Conservation (phyloP, 2,888 invertebrate genomes). For the Epirrhoe tristata region DNA sequence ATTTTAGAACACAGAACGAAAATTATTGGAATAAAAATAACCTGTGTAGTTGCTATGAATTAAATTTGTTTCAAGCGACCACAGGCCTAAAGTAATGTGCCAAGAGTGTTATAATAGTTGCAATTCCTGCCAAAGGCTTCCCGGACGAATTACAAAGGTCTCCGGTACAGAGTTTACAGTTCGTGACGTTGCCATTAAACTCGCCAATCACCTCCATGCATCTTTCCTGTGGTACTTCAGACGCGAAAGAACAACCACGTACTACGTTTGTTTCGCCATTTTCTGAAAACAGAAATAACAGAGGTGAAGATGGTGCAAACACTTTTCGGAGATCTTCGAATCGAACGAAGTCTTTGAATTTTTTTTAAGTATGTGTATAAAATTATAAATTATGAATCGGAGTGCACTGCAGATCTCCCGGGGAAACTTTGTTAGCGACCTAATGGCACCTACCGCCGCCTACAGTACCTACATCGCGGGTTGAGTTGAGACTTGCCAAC, state of each 20-base stretch:
- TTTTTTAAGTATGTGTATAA: no score
- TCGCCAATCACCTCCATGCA: slow-evolving; percentile 54
- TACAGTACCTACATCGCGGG: no score
- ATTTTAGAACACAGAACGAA: not conserved
- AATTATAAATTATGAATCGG: no score
- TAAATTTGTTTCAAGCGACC: not conserved
- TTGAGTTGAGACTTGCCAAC: no score
- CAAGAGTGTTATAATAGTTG: slow-evolving; percentile 23
- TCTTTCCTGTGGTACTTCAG: slow-evolving; percentile 42
- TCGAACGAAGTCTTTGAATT: no score
- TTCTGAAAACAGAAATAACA: slow-evolving; percentile 46
- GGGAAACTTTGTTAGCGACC: no score
- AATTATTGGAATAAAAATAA: not conserved
- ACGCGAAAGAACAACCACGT: slow-evolving; percentile 61
- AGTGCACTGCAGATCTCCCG: no score
- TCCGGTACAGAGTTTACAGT: slow-evolving; percentile 57
- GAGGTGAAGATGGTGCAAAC: no score
- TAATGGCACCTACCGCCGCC: no score
- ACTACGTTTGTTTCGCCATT: slow-evolving; percentile 53
- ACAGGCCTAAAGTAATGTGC: slow-evolving; percentile 28
- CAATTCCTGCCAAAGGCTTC: slow-evolving; percentile 36
- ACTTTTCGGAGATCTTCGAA: no score
- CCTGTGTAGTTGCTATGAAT: not conserved
- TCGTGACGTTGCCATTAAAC: slow-evolving; percentile 43
- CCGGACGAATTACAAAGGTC: slow-evolving; percentile 64